Evolutionary conservation across 1,140 invertebrate species (phyloP).

Genomic region (Procambarus clarkii): DNA sequence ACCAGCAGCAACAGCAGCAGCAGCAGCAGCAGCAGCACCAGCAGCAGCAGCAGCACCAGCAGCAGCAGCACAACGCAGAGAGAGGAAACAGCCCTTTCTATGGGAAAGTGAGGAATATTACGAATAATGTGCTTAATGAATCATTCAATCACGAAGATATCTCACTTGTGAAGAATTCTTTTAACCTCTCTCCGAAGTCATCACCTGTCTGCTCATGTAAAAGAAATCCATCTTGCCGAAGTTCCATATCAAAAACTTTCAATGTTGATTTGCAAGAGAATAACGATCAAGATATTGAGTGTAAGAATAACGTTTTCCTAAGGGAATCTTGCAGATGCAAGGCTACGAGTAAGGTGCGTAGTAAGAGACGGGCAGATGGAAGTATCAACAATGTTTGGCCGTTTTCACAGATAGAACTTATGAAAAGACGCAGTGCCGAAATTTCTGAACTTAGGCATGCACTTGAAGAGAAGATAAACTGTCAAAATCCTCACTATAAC

Average conservation of each 20-base stretch:
- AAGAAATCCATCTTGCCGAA: not conserved
- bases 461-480: conserved; percentile 25
- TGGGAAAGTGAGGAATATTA: not conserved
- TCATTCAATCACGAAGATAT: not conserved
- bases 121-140: not conserved
- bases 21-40: no score
- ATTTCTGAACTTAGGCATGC: conserved; percentile 24
- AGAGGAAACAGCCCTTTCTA: not conserved
- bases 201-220: no score
- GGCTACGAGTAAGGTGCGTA: not conserved
- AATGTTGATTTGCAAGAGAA: not conserved
- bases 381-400: not conserved
- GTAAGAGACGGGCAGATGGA: not conserved
- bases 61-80: not conserved
- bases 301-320: not conserved
- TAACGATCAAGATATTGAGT: not conserved
- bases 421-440: conserved; percentile 39
- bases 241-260: not conserved
- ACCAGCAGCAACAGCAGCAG: not conserved
- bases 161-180: not conserved
- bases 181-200: not conserved
- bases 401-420: conserved; percentile 6
- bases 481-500: not conserved
- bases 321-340: not conserved
- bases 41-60: no score